These are phyloP conservation scores for Tangara arthus DNA, from an alignment of 2,797 vertebrate species.

Conservation along the genomic window DNA sequence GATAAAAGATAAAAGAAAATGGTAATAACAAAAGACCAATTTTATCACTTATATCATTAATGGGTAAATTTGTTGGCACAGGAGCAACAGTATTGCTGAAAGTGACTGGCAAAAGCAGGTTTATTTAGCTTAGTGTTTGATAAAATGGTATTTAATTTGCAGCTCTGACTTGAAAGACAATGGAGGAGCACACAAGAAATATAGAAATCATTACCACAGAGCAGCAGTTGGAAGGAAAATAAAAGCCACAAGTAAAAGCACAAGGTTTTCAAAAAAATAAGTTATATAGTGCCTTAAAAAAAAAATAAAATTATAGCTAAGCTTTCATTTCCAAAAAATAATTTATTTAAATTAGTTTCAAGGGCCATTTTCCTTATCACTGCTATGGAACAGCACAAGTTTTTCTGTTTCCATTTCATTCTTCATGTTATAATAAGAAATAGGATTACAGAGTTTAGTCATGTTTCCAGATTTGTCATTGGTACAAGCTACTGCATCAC, in stretches of 20 bases:
- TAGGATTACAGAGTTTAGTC: neutral
- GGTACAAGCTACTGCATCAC: neutral
- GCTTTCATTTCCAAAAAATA: neutral
- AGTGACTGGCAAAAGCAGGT: neutral
- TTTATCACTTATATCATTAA: conserved; percentile 48
- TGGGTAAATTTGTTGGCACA: neutral
- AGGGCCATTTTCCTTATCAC: neutral
- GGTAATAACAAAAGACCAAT: neutral
- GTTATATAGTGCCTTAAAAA: neutral
- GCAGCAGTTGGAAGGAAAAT: neutral
- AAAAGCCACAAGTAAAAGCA: neutral
- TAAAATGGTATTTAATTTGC: conserved; percentile 51
- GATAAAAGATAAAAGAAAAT: neutral
- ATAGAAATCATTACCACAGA: neutral
- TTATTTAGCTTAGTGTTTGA: conserved; percentile 36
- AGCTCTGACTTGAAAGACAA: conserved; percentile 43
- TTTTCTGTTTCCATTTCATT: conserved; percentile 2
- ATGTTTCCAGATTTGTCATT: neutral
- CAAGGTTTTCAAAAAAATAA: neutral
- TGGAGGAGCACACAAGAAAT: conserved; percentile 25
- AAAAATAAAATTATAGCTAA: neutral
- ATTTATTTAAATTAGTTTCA: conserved; percentile 6
- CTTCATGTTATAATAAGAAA: neutral
- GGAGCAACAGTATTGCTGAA: conserved; percentile 25
- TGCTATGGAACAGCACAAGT: neutral